Conservation (phyloP, 2,113 vertebrate species). For the Hiodon tergisus region DNA sequence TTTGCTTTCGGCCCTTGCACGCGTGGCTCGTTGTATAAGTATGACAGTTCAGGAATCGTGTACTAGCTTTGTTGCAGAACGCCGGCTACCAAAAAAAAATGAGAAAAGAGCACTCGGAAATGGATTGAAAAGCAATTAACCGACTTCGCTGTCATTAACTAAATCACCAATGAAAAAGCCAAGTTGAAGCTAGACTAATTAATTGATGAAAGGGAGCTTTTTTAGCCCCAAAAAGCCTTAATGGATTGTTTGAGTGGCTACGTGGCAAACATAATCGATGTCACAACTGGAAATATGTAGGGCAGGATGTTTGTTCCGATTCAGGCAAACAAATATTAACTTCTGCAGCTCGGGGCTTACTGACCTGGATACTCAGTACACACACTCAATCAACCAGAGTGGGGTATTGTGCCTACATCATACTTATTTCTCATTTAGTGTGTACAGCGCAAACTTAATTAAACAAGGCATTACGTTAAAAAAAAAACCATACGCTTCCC, state of each 20-base stretch:
- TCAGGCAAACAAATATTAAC: not conserved
- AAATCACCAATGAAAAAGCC: too few relatives aligned
- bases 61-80: not conserved
- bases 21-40: not conserved
- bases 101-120: not conserved
- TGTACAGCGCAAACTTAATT: too few relatives aligned
- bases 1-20: too few relatives aligned
- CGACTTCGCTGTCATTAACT: not conserved
- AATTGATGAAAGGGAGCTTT: constrained; percentile 17
- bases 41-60: not conserved
- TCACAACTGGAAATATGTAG: constrained; percentile 19
- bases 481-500: too few relatives aligned
- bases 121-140: not conserved
- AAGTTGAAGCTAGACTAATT: not conserved
- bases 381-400: not conserved
- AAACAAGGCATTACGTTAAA: too few relatives aligned
- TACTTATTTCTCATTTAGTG: too few relatives aligned
- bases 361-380: constrained; percentile 21
- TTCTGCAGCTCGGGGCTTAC: constrained; percentile 12
- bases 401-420: too few relatives aligned
- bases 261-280: constrained; percentile 28
- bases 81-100: not conserved
- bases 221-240: constrained; percentile 22
- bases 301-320: constrained; percentile 22
- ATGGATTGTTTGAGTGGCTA: constrained; percentile 29